Evolutionary conservation across 2,113 vertebrate species (phyloP).

Genomic region (Spizaetus ornatus): DNA sequence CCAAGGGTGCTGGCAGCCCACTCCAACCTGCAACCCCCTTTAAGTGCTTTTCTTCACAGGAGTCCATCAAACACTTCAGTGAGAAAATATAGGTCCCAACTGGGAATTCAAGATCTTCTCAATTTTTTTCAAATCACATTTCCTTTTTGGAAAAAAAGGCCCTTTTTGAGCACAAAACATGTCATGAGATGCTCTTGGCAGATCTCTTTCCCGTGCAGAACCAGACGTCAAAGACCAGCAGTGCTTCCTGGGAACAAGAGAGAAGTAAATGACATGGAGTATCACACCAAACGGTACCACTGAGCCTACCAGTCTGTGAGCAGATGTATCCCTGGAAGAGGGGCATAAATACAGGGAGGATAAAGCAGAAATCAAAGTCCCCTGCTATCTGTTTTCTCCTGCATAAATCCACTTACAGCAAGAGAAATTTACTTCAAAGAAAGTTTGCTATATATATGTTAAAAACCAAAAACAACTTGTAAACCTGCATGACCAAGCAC

Average conservation of each 20-base stretch:
- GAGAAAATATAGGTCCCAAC: neutral
- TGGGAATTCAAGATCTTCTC: neutral
- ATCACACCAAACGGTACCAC: neutral
- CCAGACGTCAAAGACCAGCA: neutral
- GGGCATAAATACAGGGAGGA: neutral
- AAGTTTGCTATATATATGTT: neutral
- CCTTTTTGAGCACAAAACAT: neutral
- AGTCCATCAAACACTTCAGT: neutral
- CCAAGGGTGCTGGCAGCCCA: no score
- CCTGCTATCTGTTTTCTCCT: neutral
- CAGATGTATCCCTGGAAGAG: neutral
- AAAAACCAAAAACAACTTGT: neutral
- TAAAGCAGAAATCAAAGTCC: neutral
- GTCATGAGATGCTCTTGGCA: neutral
- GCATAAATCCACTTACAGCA: neutral
- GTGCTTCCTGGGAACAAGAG: neutral
- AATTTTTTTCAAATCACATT: neutral
- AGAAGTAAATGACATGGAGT: no score
- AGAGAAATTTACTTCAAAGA: neutral
- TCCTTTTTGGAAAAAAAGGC: neutral
- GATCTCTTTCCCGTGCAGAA: neutral
- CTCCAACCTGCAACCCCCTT: no score
- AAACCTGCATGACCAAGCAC: neutral
- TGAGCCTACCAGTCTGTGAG: no score
- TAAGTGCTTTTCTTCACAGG: no score